phyloP scores from a whole-genome alignment of 2,113 vertebrate species.

The Pelecanoides urinatrix region DNA sequence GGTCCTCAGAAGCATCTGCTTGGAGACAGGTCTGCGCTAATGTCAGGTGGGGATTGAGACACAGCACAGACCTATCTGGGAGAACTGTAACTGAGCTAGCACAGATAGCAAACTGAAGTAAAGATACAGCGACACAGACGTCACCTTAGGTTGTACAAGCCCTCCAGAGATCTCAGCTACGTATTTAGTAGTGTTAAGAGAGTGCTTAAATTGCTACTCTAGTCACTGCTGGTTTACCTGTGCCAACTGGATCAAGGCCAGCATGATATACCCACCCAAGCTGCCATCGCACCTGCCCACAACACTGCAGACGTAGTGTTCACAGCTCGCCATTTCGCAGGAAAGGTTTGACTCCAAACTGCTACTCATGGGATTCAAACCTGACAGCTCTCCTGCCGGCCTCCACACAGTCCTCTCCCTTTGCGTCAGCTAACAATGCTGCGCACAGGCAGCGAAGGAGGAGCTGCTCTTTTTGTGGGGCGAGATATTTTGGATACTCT shows the following conservation, averaged over 20 bases:
- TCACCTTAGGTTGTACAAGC: constrained; percentile 12
- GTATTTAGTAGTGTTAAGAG: constrained; percentile 37
- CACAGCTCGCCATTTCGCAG: background rate
- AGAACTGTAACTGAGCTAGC: background rate
- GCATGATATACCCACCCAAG: background rate
- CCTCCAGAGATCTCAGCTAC: background rate
- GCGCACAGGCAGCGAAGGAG: background rate
- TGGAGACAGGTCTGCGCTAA: background rate
- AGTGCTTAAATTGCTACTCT: background rate
- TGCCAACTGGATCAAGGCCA: constrained; percentile 48
- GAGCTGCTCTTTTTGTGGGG: background rate
- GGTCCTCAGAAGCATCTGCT: background rate
- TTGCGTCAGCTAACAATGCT: background rate
- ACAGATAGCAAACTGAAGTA: background rate
- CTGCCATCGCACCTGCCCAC: constrained; percentile 33
- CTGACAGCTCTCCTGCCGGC: background rate
- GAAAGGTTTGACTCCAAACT: background rate
- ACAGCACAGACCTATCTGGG: background rate
- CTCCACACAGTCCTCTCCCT: background rate
- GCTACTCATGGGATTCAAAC: background rate
- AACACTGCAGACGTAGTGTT: background rate
- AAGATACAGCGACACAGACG: background rate
- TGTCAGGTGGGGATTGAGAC: background rate
- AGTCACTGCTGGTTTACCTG: constrained; percentile 33
- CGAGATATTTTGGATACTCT: background rate